Conservation (phyloP, 2,113 vertebrate species). For the Corythornis vintsioides region DNA sequence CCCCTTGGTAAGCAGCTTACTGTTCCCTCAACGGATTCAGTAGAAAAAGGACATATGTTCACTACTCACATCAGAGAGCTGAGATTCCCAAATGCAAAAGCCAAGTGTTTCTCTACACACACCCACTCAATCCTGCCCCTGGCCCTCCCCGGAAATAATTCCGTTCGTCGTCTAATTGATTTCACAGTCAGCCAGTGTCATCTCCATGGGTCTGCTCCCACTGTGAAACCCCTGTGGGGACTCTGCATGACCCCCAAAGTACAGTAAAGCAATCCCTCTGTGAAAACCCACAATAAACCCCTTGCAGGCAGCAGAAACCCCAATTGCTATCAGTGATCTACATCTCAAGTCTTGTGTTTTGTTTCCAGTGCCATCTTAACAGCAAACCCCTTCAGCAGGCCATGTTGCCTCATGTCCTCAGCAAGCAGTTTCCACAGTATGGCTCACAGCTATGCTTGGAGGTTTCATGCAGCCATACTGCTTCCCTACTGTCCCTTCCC, state of each 20-base stretch:
- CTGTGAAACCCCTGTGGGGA: neutral
- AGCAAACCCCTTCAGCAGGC: neutral
- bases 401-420: neutral
- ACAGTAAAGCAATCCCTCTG: neutral
- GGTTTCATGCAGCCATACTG: neutral
- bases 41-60: neutral
- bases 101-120: neutral
- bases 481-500: neutral
- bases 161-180: neutral
- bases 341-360: neutral
- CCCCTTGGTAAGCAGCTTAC: neutral
- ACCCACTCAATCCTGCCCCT: neutral
- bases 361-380: neutral
- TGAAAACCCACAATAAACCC: accelerated
- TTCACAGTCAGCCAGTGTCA: neutral
- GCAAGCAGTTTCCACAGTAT: neutral
- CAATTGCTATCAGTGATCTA: neutral
- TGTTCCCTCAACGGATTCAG: neutral
- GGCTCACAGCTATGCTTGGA: neutral
- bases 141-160: neutral
- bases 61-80: neutral
- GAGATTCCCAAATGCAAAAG: neutral
- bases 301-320: neutral
- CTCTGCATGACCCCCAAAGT: neutral
- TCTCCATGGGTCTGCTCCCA: neutral